phyloP scores from a whole-genome alignment of 1,140 invertebrate species.

The Lucilia sericata region DNA sequence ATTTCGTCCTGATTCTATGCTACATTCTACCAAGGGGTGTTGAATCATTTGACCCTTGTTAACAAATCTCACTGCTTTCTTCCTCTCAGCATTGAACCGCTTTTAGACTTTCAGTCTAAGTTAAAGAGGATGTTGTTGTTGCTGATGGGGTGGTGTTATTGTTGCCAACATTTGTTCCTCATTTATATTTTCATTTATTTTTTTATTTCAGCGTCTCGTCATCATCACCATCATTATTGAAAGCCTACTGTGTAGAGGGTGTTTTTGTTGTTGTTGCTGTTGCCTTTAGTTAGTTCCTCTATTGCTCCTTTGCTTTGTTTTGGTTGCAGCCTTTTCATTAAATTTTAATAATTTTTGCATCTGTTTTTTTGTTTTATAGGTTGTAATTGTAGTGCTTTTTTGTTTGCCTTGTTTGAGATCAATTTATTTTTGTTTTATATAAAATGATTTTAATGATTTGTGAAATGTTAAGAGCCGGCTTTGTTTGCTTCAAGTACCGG shows the following conservation, averaged over 20 bases:
- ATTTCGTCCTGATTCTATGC: not conserved
- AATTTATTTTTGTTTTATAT: not conserved
- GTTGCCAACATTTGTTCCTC: constrained; percentile 9
- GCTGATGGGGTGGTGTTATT: not conserved
- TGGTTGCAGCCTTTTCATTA: not conserved
- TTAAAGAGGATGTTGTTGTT: not conserved
- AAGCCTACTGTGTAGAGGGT: not conserved
- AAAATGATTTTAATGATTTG: not conserved
- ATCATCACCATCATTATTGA: not conserved
- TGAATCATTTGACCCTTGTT: constrained; percentile 14
- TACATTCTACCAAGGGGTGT: not conserved
- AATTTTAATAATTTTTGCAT: constrained; percentile 16
- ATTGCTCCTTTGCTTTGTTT: not conserved
- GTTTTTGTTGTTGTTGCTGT: not conserved
- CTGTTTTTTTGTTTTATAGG: not conserved
- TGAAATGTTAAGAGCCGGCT: not conserved
- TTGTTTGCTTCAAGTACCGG: not conserved
- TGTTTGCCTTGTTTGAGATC: not conserved
- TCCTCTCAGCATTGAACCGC: not conserved
- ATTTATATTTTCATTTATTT: not conserved
- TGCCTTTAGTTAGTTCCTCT: not conserved
- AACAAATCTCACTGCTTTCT: not conserved
- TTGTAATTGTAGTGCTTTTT: not conserved
- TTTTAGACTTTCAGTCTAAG: not conserved
- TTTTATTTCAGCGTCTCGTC: not conserved